Evolutionary conservation across 2,888 invertebrate species (phyloP).

Genomic region (Ichneumon xanthorius): DNA sequence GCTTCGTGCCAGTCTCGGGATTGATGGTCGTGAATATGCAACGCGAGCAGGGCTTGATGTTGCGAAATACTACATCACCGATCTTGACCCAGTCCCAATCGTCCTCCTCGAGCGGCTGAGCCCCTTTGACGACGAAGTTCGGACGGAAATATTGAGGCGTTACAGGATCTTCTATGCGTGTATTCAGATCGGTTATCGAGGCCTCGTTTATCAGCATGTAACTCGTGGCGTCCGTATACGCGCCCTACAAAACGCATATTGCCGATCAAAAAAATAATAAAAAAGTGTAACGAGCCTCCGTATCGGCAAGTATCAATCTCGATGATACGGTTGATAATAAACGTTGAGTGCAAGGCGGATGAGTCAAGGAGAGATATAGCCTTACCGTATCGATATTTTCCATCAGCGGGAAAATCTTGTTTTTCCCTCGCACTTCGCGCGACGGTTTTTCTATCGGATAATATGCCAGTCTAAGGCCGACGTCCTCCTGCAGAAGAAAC

Average conservation of each 20-base stretch:
- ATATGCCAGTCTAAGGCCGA: constrained; percentile 87
- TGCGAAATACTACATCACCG: constrained; percentile 88
- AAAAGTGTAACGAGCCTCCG: not conserved
- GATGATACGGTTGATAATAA: not conserved
- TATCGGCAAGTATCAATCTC: not conserved
- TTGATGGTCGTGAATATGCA: constrained; percentile 91
- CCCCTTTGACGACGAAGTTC: constrained; percentile 89
- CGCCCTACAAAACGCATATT: constrained; percentile 85
- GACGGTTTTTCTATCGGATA: constrained; percentile 86
- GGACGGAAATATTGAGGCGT: constrained; percentile 88
- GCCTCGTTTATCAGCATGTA: constrained; percentile 89
- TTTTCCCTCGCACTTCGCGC: constrained; percentile 77
- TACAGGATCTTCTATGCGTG: constrained; percentile 86
- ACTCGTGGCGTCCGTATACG: constrained; percentile 89
- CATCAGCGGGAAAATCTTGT: constrained; percentile 78
- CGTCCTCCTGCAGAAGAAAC: constrained; percentile 85
- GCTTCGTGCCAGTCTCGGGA: constrained; percentile 88
- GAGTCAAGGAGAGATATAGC: constrained; percentile 27
- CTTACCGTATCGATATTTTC: constrained; percentile 77
- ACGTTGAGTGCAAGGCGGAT: not conserved
- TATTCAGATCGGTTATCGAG: constrained; percentile 89
- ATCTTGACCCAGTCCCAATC: constrained; percentile 90
- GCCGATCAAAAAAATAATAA: constrained; percentile 7
- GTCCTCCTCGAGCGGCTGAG: constrained; percentile 89
- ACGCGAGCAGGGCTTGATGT: constrained; percentile 89